These are phyloP conservation scores for Noctuana brunneofusca DNA, from an alignment of 2,888 invertebrate genomes.

Conservation along the genomic window DNA sequence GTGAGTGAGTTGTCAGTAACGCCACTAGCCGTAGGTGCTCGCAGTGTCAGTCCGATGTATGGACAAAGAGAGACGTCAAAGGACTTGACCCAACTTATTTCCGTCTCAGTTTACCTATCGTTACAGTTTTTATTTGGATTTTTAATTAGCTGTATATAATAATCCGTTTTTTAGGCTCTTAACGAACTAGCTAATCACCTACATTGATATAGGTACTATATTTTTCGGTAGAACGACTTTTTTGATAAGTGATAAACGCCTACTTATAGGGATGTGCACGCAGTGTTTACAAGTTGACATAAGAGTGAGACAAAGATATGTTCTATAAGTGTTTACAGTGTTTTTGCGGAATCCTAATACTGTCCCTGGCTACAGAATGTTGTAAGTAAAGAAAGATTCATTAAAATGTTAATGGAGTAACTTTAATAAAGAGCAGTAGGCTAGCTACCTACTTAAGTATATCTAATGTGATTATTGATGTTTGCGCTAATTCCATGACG, in stretches of 20 bases:
- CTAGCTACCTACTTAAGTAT: conserved; percentile 1
- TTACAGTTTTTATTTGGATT: background rate
- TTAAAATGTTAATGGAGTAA: conserved; percentile 2
- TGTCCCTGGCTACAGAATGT: conserved; percentile 17
- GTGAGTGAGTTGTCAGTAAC: conserved; percentile 3
- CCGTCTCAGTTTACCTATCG: background rate
- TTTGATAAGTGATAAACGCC: background rate
- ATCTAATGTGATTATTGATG: conserved; percentile 9
- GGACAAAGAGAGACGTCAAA: conserved; percentile 14
- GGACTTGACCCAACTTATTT: background rate
- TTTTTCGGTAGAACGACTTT: conserved; percentile 7
- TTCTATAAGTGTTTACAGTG: conserved; percentile 39
- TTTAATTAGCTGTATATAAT: background rate
- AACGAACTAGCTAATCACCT: background rate
- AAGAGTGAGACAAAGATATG: conserved; percentile 41
- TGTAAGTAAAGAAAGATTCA: conserved; percentile 20
- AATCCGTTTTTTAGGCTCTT: background rate
- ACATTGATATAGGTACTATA: conserved; percentile 41
- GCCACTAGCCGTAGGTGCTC: conserved; percentile 3
- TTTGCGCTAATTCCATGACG: background rate
- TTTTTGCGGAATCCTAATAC: conserved; percentile 36
- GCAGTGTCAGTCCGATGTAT: conserved; percentile 7
- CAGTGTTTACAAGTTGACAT: conserved; percentile 34
- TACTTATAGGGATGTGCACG: conserved; percentile 13
- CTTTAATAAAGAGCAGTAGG: background rate